These are phyloP conservation scores for Formica aserva DNA, from an alignment of 2,888 invertebrate species.

Conservation along the genomic window DNA sequence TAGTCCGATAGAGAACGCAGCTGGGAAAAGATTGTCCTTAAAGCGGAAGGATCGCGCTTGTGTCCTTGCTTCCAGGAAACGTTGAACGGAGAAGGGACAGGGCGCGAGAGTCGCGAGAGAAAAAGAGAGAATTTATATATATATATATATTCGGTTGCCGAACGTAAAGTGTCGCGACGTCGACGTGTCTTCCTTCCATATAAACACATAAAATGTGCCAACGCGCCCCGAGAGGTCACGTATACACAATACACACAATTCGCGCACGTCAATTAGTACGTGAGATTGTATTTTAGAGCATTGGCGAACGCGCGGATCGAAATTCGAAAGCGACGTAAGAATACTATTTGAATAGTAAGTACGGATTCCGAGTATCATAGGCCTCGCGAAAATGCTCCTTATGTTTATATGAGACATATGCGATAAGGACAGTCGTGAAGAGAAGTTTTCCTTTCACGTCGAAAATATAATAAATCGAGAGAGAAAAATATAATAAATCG, in stretches of 20 bases:
- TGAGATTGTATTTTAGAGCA: not conserved
- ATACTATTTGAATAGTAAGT: not conserved
- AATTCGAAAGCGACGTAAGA: not conserved
- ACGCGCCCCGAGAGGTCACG: slow-evolving; percentile 62
- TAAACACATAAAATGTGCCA: slow-evolving; percentile 69
- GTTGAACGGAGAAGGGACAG: not conserved
- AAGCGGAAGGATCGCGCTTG: slow-evolving; percentile 50
- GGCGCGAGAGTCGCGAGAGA: not conserved
- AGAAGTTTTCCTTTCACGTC: not conserved
- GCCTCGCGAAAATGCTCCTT: too few species aligned
- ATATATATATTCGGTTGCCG: slow-evolving; percentile 65
- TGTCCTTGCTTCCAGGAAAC: not conserved
- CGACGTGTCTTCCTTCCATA: slow-evolving; percentile 65
- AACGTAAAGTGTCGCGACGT: slow-evolving; percentile 55
- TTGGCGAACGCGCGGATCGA: not conserved
- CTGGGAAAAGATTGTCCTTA: slow-evolving; percentile 48
- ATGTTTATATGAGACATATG: too few species aligned
- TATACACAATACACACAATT: slow-evolving; percentile 61
- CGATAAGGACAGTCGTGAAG: too few species aligned
- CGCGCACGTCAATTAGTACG: slow-evolving; percentile 34
- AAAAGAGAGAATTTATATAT: slow-evolving; percentile 64
- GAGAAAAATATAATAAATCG: not conserved
- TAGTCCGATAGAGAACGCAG: not conserved
- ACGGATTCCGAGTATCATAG: too few species aligned
- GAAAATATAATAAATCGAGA: not conserved